A percentile compares a stretch with the other conserved stretches of the same genome.
These are phyloP conservation scores for Stegastes partitus DNA, from an alignment of 2,113 vertebrate genomes.

Conservation along the genomic window DNA sequence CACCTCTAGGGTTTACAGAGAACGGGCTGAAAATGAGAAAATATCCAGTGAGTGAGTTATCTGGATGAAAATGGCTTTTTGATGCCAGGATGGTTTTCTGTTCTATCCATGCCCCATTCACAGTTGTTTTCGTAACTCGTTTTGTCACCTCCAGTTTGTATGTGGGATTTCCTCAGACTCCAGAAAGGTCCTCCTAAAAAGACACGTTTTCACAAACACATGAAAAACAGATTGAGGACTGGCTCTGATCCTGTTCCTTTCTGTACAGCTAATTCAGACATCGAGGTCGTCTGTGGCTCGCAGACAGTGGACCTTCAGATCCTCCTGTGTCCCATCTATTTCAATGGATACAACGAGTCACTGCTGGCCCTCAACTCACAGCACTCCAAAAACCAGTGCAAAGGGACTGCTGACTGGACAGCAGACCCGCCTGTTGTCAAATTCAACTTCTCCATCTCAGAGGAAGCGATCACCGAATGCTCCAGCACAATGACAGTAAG, in stretches of 20 bases:
- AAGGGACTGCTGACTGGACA: slow-evolving; percentile 70
- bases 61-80: too few species aligned
- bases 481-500: slow-evolving; percentile 70
- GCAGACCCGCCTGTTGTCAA: slow-evolving; percentile 70
- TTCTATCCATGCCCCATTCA: too few species aligned
- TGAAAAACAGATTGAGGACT: too few species aligned
- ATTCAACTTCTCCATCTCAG: slow-evolving; percentile 78
- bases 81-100: too few species aligned
- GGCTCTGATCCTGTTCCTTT: neutral
- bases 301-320: slow-evolving; percentile 69
- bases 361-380: slow-evolving; percentile 74
- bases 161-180: too few species aligned
- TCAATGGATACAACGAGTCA: slow-evolving; percentile 79
- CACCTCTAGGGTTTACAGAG: too few species aligned
- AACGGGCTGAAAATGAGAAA: too few species aligned
- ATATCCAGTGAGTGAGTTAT: too few species aligned
- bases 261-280: slow-evolving; percentile 74
- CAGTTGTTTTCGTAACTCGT: too few species aligned
- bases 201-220: too few species aligned
- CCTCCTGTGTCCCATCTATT: slow-evolving; percentile 80
- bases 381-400: slow-evolving; percentile 65
- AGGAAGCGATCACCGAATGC: slow-evolving; percentile 65
- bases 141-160: too few species aligned
- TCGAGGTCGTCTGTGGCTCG: slow-evolving; percentile 77
- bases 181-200: too few species aligned